Evolutionary conservation across 2,113 vertebrate species (phyloP), one percentile per base, ranked within the genome.

Genomic region (Poeciliopsis occidentalis): DNA sequence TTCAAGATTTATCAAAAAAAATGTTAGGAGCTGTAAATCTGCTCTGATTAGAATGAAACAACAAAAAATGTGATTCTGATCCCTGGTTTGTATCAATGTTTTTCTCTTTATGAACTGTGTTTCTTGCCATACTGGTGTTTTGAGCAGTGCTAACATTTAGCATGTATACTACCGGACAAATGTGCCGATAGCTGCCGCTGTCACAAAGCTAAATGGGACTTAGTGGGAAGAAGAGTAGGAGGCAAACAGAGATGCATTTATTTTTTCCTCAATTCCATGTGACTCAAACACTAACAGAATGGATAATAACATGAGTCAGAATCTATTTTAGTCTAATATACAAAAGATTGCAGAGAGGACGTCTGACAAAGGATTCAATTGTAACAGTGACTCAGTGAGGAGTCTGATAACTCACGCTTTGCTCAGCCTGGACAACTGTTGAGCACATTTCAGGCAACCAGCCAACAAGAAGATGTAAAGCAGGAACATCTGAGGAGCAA

Each of bases 401-500:
- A 26, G 37, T 44, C 41, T 54, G 7, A 54, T 57, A n/a, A 57
- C 66, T 60, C 24, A 34, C 15, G 37, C 69, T 70, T 60, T 29
- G 13, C 34, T 41, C 19, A 3, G 64, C 64, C 73, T 82, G 65
- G 37, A 78, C 79, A 76, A 57, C 67, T 72, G 70, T 31, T 39
- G 71, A 44, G 65, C 83, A 87, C 63, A 71, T 83, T 19, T 89
- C 82, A 4, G 3, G 22, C 74, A 78, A 71, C 37, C 30, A 60
- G 67, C 67, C 62, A 39, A 67, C 60, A 17, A 78, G 39, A 60
- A 60, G 65, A 87, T 67, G 61, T 85, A 80, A 61, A 60, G 57
- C 77, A 73, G 66, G 76, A 70, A 87, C 89, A 89, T 93, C 82
- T 88, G 88, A 91, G 19, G 64, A 72, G 81, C 89, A 90, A 87